These are phyloP conservation scores for Ptilorrhoa leucosticta DNA, from an alignment of 2,113 vertebrate species.

Conservation along the genomic window DNA sequence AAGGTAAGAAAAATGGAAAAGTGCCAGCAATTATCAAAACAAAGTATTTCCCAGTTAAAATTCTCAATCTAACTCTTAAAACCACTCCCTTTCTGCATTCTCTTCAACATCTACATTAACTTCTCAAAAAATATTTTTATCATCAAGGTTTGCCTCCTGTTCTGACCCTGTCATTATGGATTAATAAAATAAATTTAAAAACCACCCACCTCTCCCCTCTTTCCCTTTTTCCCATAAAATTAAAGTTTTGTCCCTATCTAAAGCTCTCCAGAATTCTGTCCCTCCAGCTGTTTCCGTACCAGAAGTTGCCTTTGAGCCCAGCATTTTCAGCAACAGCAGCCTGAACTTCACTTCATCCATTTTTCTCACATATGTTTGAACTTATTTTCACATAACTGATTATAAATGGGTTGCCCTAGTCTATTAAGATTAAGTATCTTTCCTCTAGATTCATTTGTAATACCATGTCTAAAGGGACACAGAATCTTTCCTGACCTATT, in stretches of 20 bases:
- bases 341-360: not conserved
- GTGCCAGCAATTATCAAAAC: not conserved
- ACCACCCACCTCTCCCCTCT: not conserved
- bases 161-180: not conserved
- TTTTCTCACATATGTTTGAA: not conserved
- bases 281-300: not conserved
- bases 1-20: not conserved
- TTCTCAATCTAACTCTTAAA: not conserved
- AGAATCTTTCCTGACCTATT: not conserved
- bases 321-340: not conserved
- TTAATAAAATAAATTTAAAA: not conserved
- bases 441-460: not conserved
- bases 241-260: not conserved
- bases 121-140: not conserved
- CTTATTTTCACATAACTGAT: not conserved
- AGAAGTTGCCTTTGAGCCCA: not conserved
- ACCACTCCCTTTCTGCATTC: not conserved
- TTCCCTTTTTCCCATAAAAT: not conserved
- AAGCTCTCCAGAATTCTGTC: not conserved
- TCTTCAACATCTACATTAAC: not conserved
- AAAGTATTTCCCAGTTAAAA: not conserved
- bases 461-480: not conserved
- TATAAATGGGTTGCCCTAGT: not conserved
- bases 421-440: not conserved
- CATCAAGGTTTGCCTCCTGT: not conserved